Conservation (phyloP, 2,113 vertebrate genomes). For the Malurus cyaneus region DNA sequence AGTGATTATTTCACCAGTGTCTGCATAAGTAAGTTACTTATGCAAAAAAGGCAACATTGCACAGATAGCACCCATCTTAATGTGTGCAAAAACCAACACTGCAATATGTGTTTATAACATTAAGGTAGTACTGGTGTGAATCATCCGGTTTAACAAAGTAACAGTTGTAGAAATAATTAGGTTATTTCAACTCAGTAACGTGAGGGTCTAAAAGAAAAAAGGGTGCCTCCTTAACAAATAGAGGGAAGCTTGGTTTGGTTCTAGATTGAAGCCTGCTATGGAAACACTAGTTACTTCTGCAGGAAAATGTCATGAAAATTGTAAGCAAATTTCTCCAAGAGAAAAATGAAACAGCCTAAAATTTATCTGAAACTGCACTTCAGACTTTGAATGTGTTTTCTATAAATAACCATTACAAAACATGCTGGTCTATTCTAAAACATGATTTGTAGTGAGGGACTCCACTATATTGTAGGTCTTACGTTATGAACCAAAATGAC, state of each 20-base stretch:
- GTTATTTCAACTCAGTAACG: not conserved
- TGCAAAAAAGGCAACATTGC: too few species aligned
- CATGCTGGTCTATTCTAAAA: not conserved
- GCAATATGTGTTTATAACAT: too few species aligned
- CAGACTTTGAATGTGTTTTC: not conserved
- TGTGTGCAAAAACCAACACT: too few species aligned
- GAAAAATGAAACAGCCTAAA: not conserved
- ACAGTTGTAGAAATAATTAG: not conserved
- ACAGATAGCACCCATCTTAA: too few species aligned
- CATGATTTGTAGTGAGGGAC: not conserved
- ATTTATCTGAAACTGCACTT: not conserved
- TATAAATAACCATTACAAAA: not conserved
- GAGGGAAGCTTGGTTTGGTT: not conserved
- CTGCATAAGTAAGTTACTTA: too few species aligned
- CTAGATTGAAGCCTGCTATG: not conserved
- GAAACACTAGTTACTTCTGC: not conserved
- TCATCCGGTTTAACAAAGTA: not conserved
- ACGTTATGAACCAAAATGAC: rapidly evolving
- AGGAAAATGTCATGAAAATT: not conserved
- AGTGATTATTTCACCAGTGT: too few species aligned
- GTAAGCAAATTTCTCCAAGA: not conserved
- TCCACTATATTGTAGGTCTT: rapidly evolving
- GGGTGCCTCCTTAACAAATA: rapidly evolving
- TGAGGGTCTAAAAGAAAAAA: not conserved
- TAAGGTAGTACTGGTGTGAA: not conserved